Evolutionary conservation across 2,888 invertebrate species (phyloP).

Genomic region (Acrocera orbiculus): DNA sequence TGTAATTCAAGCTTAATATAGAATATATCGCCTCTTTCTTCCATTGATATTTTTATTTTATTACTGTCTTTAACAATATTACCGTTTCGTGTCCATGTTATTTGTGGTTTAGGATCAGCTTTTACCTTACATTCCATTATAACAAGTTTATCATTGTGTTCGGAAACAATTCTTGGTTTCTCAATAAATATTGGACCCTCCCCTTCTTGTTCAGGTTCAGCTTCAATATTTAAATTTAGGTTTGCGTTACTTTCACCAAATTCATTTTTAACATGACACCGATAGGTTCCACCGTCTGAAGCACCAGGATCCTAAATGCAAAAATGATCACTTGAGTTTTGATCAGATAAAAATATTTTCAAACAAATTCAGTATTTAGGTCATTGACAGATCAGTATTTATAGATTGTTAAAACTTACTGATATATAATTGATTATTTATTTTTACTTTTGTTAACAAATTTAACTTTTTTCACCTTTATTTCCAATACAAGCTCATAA

Average conservation of each 20-base stretch:
- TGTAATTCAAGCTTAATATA: slow-evolving; percentile 71
- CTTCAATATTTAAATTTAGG: slow-evolving; percentile 91
- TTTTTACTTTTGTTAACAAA: background rate
- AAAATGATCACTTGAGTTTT: background rate
- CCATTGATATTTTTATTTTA: slow-evolving; percentile 61
- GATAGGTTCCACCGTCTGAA: slow-evolving; percentile 71
- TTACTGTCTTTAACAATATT: slow-evolving; percentile 61
- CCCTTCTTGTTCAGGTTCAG: slow-evolving; percentile 83
- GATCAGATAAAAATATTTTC: too few species aligned
- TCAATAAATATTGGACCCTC: slow-evolving; percentile 89
- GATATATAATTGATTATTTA: background rate
- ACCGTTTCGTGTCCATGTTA: slow-evolving; percentile 70
- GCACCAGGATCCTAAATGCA: slow-evolving; percentile 52
- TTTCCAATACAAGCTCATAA: slow-evolving; percentile 66
- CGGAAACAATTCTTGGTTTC: slow-evolving; percentile 74
- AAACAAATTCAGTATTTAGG: too few species aligned
- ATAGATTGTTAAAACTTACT: background rate
- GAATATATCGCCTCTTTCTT: slow-evolving; percentile 63
- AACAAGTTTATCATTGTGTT: slow-evolving; percentile 64
- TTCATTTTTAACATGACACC: slow-evolving; percentile 89
- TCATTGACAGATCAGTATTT: too few species aligned
- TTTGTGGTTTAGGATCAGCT: slow-evolving; percentile 65
- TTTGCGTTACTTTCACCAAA: slow-evolving; percentile 95
- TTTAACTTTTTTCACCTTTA: slow-evolving; percentile 39
- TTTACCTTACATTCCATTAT: slow-evolving; percentile 75